phyloP scores from a whole-genome alignment of 2,888 invertebrate genomes.

The Gisinianus flammeolus region DNA sequence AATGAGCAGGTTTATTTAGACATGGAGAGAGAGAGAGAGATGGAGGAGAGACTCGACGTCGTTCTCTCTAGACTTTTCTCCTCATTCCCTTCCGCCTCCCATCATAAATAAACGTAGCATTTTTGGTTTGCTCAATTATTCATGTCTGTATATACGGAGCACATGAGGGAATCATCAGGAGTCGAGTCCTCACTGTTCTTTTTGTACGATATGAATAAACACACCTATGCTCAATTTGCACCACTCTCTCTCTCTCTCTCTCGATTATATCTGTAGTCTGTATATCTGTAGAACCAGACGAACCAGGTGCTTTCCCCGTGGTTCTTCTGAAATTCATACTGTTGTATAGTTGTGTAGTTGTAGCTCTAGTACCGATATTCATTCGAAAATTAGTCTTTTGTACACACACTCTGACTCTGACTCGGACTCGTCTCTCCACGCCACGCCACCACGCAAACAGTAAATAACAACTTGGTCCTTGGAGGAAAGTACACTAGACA shows the following conservation, averaged over 20 bases:
- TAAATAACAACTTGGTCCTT: too few relatives aligned
- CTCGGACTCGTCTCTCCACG: too few relatives aligned
- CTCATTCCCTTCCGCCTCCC: background rate
- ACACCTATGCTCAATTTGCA: background rate
- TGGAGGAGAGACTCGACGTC: too few relatives aligned
- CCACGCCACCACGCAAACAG: too few relatives aligned
- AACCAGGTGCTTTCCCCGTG: background rate
- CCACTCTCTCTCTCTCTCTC: background rate
- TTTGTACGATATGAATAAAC: background rate
- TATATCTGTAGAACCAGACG: too few relatives aligned
- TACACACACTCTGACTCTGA: too few relatives aligned
- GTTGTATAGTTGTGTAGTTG: too few relatives aligned
- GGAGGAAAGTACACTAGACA: background rate
- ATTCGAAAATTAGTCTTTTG: too few relatives aligned
- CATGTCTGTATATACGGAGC: background rate
- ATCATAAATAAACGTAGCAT: conserved; percentile 4
- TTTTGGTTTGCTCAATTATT: conserved; percentile 10
- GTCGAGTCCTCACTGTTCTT: background rate
- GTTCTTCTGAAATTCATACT: too few relatives aligned
- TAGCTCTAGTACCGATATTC: too few relatives aligned
- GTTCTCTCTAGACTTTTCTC: background rate
- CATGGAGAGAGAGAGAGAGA: too few relatives aligned
- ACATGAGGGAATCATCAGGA: background rate
- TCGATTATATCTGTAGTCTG: too few relatives aligned
- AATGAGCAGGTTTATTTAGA: conserved; percentile 23